phyloP scores from a whole-genome alignment of 2,888 invertebrate species.

The Melikaiella ostensackeni region DNA sequence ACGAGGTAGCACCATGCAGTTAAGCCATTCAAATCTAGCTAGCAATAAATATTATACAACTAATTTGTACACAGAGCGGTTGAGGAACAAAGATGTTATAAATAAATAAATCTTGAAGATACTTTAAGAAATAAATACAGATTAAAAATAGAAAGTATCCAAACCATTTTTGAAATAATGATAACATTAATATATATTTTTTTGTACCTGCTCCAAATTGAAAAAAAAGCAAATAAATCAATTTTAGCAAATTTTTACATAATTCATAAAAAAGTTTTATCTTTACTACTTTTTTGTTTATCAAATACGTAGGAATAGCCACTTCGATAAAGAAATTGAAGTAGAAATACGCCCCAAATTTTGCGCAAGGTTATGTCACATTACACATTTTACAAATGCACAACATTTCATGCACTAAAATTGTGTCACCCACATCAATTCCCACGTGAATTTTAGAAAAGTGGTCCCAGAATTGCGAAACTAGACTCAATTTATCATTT shows the following conservation, averaged over 20 bases:
- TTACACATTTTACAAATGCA: background rate
- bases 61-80: slow-evolving; percentile 26
- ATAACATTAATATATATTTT: too few relatives aligned
- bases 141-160: too few relatives aligned
- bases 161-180: too few relatives aligned
- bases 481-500: background rate
- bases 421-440: background rate
- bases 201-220: too few relatives aligned
- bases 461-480: background rate
- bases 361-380: background rate
- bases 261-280: too few relatives aligned
- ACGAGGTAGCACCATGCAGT: slow-evolving; percentile 69
- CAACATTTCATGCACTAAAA: background rate
- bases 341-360: background rate
- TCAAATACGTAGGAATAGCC: background rate
- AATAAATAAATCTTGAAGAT: too few relatives aligned
- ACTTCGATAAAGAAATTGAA: background rate
- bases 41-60: slow-evolving; percentile 49
- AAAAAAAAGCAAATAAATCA: too few relatives aligned
- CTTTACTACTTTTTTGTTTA: background rate
- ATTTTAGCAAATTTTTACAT: too few relatives aligned
- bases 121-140: too few relatives aligned
- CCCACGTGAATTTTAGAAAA: background rate
- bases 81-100: too few relatives aligned
- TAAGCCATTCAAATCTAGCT: slow-evolving; percentile 64